These are phyloP conservation scores for Oophaga sylvatica DNA, from an alignment of 2,797 vertebrate species.

Conservation along the genomic window DNA sequence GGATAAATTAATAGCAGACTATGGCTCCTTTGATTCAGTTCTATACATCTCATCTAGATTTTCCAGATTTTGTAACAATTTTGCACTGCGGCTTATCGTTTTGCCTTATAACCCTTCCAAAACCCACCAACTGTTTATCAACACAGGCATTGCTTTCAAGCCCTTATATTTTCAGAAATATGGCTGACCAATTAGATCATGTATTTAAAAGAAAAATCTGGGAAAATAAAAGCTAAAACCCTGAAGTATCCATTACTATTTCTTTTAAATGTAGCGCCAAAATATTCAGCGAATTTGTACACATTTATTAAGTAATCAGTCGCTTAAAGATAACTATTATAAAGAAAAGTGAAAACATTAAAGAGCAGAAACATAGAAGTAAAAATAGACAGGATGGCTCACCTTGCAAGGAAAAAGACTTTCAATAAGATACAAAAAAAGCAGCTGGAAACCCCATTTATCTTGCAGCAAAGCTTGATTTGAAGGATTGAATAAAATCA, in stretches of 20 bases:
- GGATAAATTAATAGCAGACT: too few species aligned
- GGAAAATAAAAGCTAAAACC: background rate
- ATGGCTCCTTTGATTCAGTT: too few species aligned
- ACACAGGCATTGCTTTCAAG: too few species aligned
- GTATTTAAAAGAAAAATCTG: too few species aligned
- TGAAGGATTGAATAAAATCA: constrained; percentile 28
- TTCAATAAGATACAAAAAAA: background rate
- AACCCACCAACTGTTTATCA: too few species aligned
- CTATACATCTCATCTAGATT: too few species aligned
- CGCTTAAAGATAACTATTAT: background rate
- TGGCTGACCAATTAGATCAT: too few species aligned
- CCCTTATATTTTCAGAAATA: too few species aligned
- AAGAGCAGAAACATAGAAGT: background rate
- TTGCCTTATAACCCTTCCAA: too few species aligned
- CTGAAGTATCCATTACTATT: background rate
- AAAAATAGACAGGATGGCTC: background rate
- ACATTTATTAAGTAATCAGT: background rate
- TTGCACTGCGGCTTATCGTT: too few species aligned
- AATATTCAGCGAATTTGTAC: background rate
- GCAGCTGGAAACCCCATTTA: constrained; percentile 12
- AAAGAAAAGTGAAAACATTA: background rate
- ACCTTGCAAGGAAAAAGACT: background rate
- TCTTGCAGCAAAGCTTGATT: constrained; percentile 2
- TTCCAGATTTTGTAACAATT: too few species aligned
- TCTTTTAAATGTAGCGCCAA: background rate